Evolutionary conservation across 2,888 invertebrate species (phyloP), one percentile per base, ranked within the genome.

Genomic region (Drosophila picticornis): DNA sequence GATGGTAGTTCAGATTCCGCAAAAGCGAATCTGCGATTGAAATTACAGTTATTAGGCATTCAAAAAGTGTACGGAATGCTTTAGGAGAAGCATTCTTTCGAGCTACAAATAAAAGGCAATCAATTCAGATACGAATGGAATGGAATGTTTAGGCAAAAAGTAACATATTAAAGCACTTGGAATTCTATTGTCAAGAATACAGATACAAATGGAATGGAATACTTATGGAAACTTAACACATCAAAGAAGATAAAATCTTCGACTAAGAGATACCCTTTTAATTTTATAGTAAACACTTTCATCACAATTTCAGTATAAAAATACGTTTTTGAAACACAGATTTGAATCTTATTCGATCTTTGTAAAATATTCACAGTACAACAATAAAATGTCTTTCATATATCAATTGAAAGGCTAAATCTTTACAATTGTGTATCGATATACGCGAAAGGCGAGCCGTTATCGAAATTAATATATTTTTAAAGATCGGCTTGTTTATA

Each of bases 1-100:
- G 55, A 55, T 40, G 31, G 48, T 50, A 74, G 75, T 40, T 66
- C 48, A 43, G 40, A 19, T 57, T 32, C 25, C 22, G 25, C 22
- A 40, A 27, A 27, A 32, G 38, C 29, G 22, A 34, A 43, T 10
- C n/a, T 43, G 9, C 16, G 46, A 46, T 46, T 46, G 46, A 27
- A 46, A 46, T 25, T 46, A 46, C 46, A 46, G 46, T 10, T 25
- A 46, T 46, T 46, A 46, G 9, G 46, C 46, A 46, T 25, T 46
- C 46, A 46, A 9, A 46, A 46, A 25, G 46, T 25, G 46, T 46
- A 2, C 46, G 46, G 7, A 25, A 46, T 46, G 22, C 46, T 22
- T 46, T 22, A 22, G 2, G 22, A 46, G 46, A 22, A 16, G 25
- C 46, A 46, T 16, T 46, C 25, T 2, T 7, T 25, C 25, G 25